Conservation (phyloP, 2,797 vertebrate species). For the Sebastes flavidus region DNA sequence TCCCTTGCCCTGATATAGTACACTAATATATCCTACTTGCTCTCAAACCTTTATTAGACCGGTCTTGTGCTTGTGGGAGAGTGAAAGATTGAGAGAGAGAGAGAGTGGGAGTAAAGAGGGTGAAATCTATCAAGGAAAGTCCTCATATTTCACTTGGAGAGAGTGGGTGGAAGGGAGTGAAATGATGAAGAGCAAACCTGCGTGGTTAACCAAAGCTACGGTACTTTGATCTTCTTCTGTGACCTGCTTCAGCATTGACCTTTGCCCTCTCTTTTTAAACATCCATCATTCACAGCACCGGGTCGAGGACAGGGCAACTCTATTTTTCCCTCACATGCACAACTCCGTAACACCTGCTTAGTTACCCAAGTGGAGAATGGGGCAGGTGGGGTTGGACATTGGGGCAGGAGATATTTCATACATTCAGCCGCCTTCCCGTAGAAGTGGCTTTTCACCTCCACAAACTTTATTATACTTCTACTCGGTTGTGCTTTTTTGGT, state of each 20-base stretch:
- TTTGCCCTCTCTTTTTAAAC: constrained; percentile 51
- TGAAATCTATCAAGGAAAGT: constrained; percentile 5
- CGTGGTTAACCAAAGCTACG: constrained; percentile 35
- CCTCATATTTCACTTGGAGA: constrained; percentile 3
- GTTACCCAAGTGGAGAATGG: constrained; percentile 1
- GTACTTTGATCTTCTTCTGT: constrained; percentile 50
- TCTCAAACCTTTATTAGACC: constrained; percentile 1
- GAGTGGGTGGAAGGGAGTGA: constrained; percentile 11
- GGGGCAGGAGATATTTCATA: not conserved
- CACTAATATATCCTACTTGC: not conserved
- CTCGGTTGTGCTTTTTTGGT: not conserved
- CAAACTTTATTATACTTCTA: not conserved
- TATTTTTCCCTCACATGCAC: constrained; percentile 35
- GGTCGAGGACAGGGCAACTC: constrained; percentile 57
- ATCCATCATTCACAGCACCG: constrained; percentile 65
- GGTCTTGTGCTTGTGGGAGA: not conserved
- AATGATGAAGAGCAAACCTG: constrained; percentile 30
- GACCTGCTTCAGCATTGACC: constrained; percentile 57
- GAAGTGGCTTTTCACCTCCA: not conserved
- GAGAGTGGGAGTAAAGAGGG: not conserved
- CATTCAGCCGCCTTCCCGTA: not conserved
- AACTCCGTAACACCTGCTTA: constrained; percentile 53
- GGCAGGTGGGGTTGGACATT: not conserved
- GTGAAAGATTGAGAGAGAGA: not conserved
- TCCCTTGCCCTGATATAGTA: not conserved